Evolutionary conservation across 2,888 invertebrate species (phyloP).

Genomic region (Drosophila yooni): DNA sequence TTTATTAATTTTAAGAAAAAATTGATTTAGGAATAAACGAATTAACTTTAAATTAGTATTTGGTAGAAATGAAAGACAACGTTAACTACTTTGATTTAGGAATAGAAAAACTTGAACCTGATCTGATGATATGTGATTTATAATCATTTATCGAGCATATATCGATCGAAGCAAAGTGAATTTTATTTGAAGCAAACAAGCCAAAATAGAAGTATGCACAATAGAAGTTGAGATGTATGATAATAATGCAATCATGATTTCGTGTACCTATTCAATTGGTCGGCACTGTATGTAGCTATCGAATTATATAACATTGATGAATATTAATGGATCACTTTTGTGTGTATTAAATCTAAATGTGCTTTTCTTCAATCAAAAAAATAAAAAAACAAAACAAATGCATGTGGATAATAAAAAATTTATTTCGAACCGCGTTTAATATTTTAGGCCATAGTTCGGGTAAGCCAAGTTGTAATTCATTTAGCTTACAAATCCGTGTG

Average conservation of each 20-base stretch:
- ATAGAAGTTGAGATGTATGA: not conserved
- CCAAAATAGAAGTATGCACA: not conserved
- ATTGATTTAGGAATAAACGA: not conserved
- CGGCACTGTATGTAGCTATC: not conserved
- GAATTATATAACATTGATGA: not conserved
- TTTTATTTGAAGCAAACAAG: not conserved
- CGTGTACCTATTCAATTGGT: not conserved
- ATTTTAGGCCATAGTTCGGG: not conserved
- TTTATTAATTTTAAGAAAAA: no score
- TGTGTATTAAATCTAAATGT: not conserved
- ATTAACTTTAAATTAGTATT: not conserved
- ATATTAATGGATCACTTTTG: not conserved
- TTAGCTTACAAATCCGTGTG: conserved; percentile 37
- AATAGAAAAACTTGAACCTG: not conserved
- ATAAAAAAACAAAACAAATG: not conserved
- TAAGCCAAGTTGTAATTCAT: not conserved
- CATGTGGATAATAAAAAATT: not conserved
- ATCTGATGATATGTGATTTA: not conserved
- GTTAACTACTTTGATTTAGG: not conserved
- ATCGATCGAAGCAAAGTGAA: not conserved
- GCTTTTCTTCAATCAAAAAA: not conserved
- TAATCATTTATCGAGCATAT: not conserved
- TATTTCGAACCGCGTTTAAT: not conserved
- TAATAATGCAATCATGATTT: not conserved
- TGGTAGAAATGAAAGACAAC: not conserved